These are phyloP conservation scores for Dasypogon diadema DNA, from an alignment of 2,888 invertebrate genomes.

Conservation along the genomic window DNA sequence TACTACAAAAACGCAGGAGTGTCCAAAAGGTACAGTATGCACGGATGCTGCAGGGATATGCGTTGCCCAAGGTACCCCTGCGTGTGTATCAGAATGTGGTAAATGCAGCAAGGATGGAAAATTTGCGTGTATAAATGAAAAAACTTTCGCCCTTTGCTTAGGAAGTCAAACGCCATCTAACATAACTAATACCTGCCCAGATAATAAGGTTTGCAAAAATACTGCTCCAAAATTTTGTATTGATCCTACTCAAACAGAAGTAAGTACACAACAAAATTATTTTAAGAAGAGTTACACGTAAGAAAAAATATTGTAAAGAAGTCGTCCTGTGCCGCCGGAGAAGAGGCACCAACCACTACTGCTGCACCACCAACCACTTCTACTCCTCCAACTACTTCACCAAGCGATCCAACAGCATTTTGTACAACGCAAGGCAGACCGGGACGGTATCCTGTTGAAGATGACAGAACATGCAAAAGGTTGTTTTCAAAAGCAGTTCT, in stretches of 20 bases:
- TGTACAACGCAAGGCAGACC: neutral
- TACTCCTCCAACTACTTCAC: neutral
- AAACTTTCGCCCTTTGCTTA: neutral
- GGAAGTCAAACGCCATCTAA: neutral
- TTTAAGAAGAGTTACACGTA: too few relatives aligned
- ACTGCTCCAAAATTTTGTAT: neutral
- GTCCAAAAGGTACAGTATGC: neutral
- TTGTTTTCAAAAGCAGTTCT: neutral
- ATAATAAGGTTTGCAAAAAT: neutral
- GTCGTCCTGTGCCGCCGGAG: slow-evolving; percentile 8
- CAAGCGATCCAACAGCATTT: neutral
- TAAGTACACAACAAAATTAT: neutral
- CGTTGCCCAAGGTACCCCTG: neutral
- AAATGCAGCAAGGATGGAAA: neutral
- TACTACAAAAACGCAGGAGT: neutral
- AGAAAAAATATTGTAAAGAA: neutral
- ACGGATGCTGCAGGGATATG: neutral
- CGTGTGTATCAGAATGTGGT: slow-evolving; percentile 14
- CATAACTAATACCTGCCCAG: neutral
- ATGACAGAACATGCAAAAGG: slow-evolving; percentile 6
- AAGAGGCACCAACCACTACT: neutral
- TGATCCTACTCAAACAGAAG: neutral
- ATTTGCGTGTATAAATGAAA: slow-evolving; percentile 13
- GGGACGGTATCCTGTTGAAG: neutral
- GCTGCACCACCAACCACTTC: neutral